phyloP scores from a whole-genome alignment of 2,888 invertebrate genomes.

The Leptinotarsa tumamoca region DNA sequence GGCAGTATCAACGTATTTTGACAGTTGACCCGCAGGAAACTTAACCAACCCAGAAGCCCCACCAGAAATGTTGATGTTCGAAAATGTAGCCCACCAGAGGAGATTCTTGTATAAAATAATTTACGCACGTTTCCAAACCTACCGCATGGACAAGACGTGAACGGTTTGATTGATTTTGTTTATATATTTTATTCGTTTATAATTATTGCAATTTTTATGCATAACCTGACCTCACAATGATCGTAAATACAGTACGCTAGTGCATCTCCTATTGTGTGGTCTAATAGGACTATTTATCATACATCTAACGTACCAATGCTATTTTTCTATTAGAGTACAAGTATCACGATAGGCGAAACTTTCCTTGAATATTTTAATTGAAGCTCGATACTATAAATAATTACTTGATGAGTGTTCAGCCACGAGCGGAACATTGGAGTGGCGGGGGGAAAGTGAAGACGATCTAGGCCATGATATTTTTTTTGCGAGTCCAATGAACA shows the following conservation, averaged over 20 bases:
- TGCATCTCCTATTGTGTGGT: constrained; percentile 51
- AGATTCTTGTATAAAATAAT: constrained; percentile 31
- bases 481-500: too few species aligned
- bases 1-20: too few species aligned
- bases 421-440: background rate
- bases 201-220: constrained; percentile 65
- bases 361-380: constrained; percentile 44
- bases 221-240: constrained; percentile 47
- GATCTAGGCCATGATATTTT: too few species aligned
- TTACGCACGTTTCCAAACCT: constrained; percentile 50
- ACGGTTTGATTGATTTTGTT: constrained; percentile 49
- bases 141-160: constrained; percentile 53
- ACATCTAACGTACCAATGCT: constrained; percentile 45
- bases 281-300: constrained; percentile 47
- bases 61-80: background rate
- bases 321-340: constrained; percentile 43
- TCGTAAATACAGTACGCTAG: constrained; percentile 58
- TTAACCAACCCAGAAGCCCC: background rate
- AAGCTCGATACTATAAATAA: constrained; percentile 35
- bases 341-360: constrained; percentile 41
- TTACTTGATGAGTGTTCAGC: constrained; percentile 22
- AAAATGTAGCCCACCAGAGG: constrained; percentile 36
- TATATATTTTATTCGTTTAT: constrained; percentile 47
- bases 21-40: background rate
- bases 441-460: background rate